Conservation (phyloP, 2,113 vertebrate genomes). For the Mobula hypostoma region DNA sequence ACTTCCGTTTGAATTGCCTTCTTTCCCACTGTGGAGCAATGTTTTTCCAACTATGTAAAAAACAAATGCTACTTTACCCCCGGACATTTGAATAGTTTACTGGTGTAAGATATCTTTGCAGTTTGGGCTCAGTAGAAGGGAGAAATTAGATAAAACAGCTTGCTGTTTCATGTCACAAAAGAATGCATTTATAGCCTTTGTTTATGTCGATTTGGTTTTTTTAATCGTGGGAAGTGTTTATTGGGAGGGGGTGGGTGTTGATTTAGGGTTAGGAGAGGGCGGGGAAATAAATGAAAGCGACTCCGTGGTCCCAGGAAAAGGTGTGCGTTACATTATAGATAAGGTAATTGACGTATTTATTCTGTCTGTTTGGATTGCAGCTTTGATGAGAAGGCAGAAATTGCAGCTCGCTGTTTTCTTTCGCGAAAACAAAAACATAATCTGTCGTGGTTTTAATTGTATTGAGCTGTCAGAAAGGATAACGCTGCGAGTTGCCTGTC, state of each 20-base stretch:
- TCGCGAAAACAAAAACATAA: conserved; percentile 20
- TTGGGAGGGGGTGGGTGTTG: conserved; percentile 4
- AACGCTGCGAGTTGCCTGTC: conserved; percentile 25
- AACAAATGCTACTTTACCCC: conserved; percentile 17
- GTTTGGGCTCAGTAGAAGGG: not conserved
- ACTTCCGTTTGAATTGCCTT: conserved; percentile 31
- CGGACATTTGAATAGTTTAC: conserved; percentile 6
- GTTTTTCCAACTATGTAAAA: conserved; percentile 10
- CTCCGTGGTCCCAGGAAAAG: conserved; percentile 15
- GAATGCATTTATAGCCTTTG: conserved; percentile 36
- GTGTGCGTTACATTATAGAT: not conserved
- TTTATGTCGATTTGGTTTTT: conserved; percentile 23
- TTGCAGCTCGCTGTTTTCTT: conserved; percentile 16
- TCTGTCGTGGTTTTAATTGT: conserved; percentile 26
- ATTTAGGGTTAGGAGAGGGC: conserved; percentile 15
- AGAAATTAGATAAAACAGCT: not conserved
- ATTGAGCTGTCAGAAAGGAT: conserved; percentile 33
- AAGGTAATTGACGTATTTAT: not conserved
- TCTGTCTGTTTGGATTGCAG: not conserved
- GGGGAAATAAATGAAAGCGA: not conserved
- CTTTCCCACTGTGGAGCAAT: conserved; percentile 1
- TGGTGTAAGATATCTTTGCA: not conserved
- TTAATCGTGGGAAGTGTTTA: conserved; percentile 27
- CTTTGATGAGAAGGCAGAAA: not conserved
- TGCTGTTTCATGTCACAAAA: conserved; percentile 11